phyloP scores from a whole-genome alignment of 2,888 invertebrate genomes.

The Harpalus rufipes region DNA sequence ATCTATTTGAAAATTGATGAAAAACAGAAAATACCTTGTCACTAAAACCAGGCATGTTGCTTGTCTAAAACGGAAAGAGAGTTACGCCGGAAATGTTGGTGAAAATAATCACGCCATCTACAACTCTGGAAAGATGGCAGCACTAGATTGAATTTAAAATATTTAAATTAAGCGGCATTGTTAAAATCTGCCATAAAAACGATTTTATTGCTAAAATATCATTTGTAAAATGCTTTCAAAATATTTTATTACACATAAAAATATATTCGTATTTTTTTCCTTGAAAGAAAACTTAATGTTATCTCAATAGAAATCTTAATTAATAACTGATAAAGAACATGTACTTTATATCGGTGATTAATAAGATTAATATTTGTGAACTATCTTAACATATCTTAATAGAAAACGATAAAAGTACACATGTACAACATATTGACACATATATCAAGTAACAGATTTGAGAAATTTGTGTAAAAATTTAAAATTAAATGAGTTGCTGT shows the following conservation, averaged over 20 bases:
- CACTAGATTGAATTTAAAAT: not conserved
- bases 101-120: not conserved
- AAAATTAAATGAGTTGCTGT: conserved; percentile 52
- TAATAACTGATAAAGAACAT: not conserved
- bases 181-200: not conserved
- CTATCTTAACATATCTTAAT: conserved; percentile 52
- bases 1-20: conserved; percentile 36
- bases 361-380: conserved; percentile 46
- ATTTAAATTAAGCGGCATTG: not conserved
- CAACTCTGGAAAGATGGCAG: not conserved
- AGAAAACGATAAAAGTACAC: conserved; percentile 48
- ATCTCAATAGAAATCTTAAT: not conserved
- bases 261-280: not conserved
- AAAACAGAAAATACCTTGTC: conserved; percentile 81
- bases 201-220: conserved; percentile 9
- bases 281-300: not conserved
- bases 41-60: conserved; percentile 90
- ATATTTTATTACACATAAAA: not conserved
- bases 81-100: conserved; percentile 60
- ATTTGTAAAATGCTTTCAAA: not conserved
- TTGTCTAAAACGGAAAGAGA: conserved; percentile 85
- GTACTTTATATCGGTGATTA: conserved; percentile 43
- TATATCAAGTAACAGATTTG: conserved; percentile 12
- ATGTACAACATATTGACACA: conserved; percentile 29
- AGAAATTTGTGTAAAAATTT: conserved; percentile 17